A percentile compares a stretch with the other conserved stretches of the same genome.
Evolutionary conservation across 1,140 invertebrate genomes (phyloP).

Genomic region (Leguminivora glycinivorella): DNA sequence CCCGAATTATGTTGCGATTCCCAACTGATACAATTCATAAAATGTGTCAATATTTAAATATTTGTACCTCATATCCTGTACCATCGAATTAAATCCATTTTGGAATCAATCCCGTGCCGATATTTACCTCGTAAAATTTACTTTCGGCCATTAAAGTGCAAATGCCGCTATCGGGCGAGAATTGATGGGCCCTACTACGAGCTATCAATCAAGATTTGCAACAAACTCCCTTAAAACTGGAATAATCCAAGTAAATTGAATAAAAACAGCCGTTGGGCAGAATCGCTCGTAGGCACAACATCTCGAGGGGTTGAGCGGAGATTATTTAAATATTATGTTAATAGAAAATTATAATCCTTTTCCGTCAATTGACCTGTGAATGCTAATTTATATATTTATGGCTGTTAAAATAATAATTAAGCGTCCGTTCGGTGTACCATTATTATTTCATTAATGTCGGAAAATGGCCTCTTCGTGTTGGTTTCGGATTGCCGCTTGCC

Average conservation of each 20-base stretch:
- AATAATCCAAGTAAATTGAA: slow-evolving; percentile 55
- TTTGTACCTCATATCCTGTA: not conserved
- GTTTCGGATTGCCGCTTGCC: no score
- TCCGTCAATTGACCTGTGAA: not conserved
- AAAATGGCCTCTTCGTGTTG: no score
- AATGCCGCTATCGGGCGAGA: slow-evolving; percentile 49
- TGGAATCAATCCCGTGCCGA: not conserved
- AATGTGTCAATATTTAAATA: not conserved
- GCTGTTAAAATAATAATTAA: no score
- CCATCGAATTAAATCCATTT: not conserved
- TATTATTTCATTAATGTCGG: no score
- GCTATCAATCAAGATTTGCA: slow-evolving; percentile 65
- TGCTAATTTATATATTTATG: not conserved
- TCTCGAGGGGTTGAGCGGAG: not conserved
- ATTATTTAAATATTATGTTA: not conserved
- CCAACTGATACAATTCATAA: no score
- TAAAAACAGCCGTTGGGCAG: slow-evolving; percentile 50
- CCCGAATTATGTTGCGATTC: no score
- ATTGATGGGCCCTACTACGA: slow-evolving; percentile 57
- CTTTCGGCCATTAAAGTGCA: slow-evolving; percentile 51
- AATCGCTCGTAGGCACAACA: slow-evolving; percentile 33
- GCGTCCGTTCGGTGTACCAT: no score
- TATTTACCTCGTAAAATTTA: slow-evolving; percentile 32
- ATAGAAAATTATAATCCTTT: not conserved
- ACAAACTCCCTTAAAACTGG: slow-evolving; percentile 48